Base-by-base conservation (phyloP, 2,888 invertebrate species). In the Tenthredo amoena region DNA sequence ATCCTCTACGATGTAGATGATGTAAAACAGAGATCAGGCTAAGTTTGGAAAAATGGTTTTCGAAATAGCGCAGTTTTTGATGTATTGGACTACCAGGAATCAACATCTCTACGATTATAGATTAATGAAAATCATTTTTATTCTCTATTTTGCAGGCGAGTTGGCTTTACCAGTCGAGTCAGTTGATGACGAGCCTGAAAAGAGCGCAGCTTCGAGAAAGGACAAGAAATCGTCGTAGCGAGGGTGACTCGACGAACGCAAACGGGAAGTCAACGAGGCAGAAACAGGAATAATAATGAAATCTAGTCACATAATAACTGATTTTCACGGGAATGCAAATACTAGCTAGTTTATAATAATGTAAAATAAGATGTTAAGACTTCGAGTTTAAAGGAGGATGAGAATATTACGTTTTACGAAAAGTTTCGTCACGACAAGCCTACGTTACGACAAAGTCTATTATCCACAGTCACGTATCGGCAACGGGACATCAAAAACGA, bases 111-210 rank as follows among this genome's bases (percentile, higher is more conserved):
- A 34, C 31, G 68, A 10, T 34, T 18, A 37, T 18, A 71, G n/a
- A 37, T 62, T 4, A 6, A 37, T 40, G 9, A 55, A 68, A 68
- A 31, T 62, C 26, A 86, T 76, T 76, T 76, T 82, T 74, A 84
- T 79, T 84, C 87, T 87, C 87, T 88, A 88, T 81, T 88, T 94
- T 94, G 21, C 94, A 98, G 98, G 97, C 98, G 84, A 97, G 97
- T 88, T 98, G 98, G 98, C 94, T 98, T 85, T 98, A 97, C 93
- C 97, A 97, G 90, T 98, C 98, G 0, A 98, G 98, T 82, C 97
- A 97, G 93, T 94, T 98, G 89, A 98, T 98, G 97, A 96, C 97
- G 34, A 97, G 97, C 90, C 92, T 98, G 87, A 98, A 98, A 94
- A 96, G 96, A 89, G 97, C 98, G 0, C 98, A 98, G 91, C 93